These are phyloP conservation scores for Cyclura pinguis DNA, from an alignment of 2,797 vertebrate species.

Conservation along the genomic window DNA sequence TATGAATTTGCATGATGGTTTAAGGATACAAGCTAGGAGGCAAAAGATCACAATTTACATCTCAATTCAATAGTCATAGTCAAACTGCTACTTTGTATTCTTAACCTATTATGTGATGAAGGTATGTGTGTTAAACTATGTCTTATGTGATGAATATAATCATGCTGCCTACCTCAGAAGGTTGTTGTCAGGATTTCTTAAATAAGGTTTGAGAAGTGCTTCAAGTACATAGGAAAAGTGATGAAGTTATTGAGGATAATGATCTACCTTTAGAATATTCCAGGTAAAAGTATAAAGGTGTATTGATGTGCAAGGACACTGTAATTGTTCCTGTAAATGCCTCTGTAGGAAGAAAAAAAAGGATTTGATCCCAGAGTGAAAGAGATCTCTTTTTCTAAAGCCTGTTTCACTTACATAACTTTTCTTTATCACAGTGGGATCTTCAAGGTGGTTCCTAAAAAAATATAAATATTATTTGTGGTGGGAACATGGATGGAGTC, in stretches of 20 bases:
- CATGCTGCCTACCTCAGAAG: background rate
- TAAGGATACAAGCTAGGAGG: background rate
- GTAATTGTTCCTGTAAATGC: background rate
- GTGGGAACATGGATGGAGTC: background rate
- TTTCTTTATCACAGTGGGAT: background rate
- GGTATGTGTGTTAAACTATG: background rate
- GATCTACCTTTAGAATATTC: background rate
- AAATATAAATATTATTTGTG: background rate
- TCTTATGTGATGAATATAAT: background rate
- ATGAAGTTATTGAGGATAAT: background rate
- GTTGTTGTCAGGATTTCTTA: background rate
- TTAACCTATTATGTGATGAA: background rate
- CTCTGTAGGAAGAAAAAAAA: conserved; percentile 27
- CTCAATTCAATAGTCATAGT: background rate
- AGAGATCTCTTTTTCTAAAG: background rate
- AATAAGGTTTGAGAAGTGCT: background rate
- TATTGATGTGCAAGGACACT: background rate
- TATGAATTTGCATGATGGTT: background rate
- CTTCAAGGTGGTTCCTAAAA: background rate
- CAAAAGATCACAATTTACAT: background rate
- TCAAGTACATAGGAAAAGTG: background rate
- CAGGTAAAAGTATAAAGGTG: background rate
- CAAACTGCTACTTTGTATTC: background rate
- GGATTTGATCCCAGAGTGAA: background rate
- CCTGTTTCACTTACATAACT: too few species aligned